phyloP scores from a whole-genome alignment of 2,888 invertebrate species.

The Palloptera scutellata region DNA sequence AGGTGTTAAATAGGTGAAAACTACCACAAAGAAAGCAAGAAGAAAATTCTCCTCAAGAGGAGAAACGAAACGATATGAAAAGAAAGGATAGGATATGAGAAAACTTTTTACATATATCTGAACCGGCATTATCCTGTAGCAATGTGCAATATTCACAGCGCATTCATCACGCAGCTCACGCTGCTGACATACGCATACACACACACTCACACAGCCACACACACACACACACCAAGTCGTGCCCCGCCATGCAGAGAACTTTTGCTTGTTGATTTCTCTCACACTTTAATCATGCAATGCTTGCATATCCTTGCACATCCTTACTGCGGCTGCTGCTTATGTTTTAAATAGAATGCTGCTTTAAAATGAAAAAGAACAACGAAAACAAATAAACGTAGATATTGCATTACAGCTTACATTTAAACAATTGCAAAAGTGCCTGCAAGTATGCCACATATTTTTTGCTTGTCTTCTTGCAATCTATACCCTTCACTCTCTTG shows the following conservation, averaged over 20 bases:
- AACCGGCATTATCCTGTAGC: background rate
- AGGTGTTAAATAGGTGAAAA: slow-evolving; percentile 44
- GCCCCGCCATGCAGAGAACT: background rate
- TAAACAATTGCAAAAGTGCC: background rate
- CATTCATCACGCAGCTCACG: background rate
- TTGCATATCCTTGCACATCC: no score
- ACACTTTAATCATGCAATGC: no score
- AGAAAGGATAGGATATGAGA: background rate
- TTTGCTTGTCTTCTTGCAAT: background rate
- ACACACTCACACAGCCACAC: background rate
- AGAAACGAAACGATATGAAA: background rate
- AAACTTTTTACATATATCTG: background rate
- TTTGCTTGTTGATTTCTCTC: no score
- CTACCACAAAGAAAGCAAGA: background rate
- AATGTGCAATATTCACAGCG: background rate
- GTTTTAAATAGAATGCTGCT: no score
- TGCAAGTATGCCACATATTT: background rate
- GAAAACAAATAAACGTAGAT: no score
- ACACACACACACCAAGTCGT: background rate
- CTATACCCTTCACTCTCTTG: background rate
- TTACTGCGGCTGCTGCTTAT: no score
- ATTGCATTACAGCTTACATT: no score
- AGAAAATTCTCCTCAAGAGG: background rate
- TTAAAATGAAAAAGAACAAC: no score
- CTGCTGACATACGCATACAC: background rate